These are phyloP conservation scores for Syrmaticus mikado DNA, from an alignment of 2,113 vertebrate species.

Conservation along the genomic window DNA sequence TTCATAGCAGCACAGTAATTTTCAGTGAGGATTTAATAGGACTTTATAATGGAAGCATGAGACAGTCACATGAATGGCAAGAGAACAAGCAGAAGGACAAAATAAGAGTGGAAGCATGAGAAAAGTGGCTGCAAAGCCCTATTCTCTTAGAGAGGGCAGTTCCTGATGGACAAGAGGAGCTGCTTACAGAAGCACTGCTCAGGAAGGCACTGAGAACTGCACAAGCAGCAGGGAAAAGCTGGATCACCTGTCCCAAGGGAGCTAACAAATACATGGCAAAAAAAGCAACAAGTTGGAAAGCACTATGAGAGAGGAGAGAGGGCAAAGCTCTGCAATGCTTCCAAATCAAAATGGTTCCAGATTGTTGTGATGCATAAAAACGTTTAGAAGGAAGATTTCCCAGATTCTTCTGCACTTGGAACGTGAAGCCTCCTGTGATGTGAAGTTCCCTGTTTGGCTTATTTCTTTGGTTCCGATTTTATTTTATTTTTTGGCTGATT, in stretches of 20 bases:
- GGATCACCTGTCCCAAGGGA: conserved; percentile 7
- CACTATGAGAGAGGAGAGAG: background rate
- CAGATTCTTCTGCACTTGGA: conserved; percentile 1
- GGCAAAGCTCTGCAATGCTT: conserved; percentile 15
- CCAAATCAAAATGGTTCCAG: conserved; percentile 57
- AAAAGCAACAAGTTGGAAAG: background rate
- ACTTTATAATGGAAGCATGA: background rate
- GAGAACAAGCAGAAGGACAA: background rate
- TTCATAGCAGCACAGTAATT: background rate
- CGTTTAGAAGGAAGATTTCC: conserved; percentile 4
- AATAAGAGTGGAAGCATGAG: background rate
- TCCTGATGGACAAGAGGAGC: background rate
- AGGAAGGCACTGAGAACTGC: background rate
- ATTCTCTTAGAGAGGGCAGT: background rate
- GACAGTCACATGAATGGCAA: background rate
- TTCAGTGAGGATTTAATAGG: background rate
- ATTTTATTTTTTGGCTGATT: background rate
- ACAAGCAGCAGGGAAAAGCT: background rate
- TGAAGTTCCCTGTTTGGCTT: background rate
- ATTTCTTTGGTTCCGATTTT: background rate
- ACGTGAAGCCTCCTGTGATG: background rate
- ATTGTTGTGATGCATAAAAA: conserved; percentile 35
- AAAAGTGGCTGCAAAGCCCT: background rate
- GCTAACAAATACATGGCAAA: conserved; percentile 19
- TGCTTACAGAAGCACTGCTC: background rate